phyloP scores from a whole-genome alignment of 2,888 invertebrate species.

The Lysandra coridon region DNA sequence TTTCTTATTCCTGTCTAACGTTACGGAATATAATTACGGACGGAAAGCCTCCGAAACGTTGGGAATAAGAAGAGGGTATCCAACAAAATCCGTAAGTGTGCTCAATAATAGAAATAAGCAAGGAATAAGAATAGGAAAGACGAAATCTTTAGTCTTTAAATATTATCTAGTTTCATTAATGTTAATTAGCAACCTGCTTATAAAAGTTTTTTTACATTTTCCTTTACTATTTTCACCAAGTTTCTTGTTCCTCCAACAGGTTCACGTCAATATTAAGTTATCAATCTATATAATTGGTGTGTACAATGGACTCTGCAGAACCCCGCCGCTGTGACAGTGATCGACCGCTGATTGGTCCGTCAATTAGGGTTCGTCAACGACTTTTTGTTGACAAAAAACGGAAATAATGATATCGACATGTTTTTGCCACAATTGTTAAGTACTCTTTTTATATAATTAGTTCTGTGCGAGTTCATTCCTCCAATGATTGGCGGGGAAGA shows the following conservation, averaged over 20 bases:
- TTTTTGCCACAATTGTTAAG: neutral
- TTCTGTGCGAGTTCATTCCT: no score
- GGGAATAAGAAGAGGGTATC: no score
- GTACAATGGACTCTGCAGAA: neutral
- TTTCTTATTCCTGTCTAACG: no score
- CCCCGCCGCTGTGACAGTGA: conserved; percentile 18
- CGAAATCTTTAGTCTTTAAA: no score
- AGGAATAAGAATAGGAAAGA: no score
- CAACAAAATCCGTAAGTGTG: no score
- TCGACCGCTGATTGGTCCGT: conserved; percentile 33
- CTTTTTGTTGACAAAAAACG: conserved; percentile 10
- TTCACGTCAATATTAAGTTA: conserved; percentile 20
- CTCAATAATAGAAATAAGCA: no score
- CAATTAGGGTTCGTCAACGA: conserved; percentile 32
- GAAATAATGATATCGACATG: conserved; percentile 10
- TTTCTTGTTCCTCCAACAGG: neutral
- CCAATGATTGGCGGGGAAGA: neutral
- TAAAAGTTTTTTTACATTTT: neutral
- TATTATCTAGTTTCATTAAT: no score
- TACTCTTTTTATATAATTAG: neutral
- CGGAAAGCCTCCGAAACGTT: no score
- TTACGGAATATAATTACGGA: no score
- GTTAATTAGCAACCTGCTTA: neutral
- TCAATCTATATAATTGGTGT: conserved; percentile 25
- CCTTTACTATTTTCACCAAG: neutral